Evolutionary conservation across 2,888 invertebrate genomes (phyloP), one percentile per base, ranked within the genome.

Genomic region (Crepidodera aurea): DNA sequence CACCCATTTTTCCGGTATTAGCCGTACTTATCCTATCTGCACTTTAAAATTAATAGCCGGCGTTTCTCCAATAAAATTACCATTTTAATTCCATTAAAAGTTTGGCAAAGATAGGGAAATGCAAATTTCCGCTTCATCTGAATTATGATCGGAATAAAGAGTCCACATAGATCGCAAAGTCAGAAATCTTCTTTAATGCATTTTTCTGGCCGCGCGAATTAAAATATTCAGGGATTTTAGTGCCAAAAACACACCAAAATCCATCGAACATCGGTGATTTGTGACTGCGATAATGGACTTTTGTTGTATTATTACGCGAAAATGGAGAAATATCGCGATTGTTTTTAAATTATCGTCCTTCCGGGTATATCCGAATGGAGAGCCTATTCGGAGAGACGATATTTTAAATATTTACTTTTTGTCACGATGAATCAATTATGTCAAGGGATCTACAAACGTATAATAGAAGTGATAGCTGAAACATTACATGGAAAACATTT

Each of bases 211-310:
- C 42, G 54, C 48, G 63, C 55, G 69, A 71, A 75, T 75, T 76
- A 75, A 75, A 75, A 75, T 74, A 75, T 74, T 71, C 69, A 67
- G 69, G 57, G 68, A 68, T 71, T 72, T 73, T 64, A 64, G 60
- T 54, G 63, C 65, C 56, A 37, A 57, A 59, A 51, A 53, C 48
- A 32, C 48, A 19, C 63, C 55, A 46, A 56, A 55, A 60, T 54
- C 51, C 37, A 51, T 54, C 55, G 58, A 65, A 66, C 66, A 70
- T 64, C 69, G 69, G 69, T 73, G 69, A 73, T 72, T 73, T 72
- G 72, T 69, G 66, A 60, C 51, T 51, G 54, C 68, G 69, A 72
- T 73, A 72, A 73, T 73, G 71, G 74, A 70, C 62, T 74, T 74
- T 69, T 66, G 68, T 56, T 72, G 74, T 74, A 72, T 65, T 68